Evolutionary conservation across 2,797 vertebrate genomes (phyloP), one percentile per base, ranked within the genome.

Genomic region (Amniataba percoides): DNA sequence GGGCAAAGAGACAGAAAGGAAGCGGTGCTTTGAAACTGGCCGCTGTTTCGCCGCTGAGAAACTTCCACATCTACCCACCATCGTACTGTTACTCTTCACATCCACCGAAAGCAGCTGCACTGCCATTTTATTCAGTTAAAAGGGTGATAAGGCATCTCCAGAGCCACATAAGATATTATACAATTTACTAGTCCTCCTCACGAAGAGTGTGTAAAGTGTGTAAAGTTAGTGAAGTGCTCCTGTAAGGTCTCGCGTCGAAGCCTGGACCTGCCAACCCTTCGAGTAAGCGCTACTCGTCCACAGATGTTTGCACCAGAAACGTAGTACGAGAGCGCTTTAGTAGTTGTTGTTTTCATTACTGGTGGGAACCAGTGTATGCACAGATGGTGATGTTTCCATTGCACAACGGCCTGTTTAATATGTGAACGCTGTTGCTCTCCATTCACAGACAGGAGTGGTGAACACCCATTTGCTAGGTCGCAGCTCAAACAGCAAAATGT

Each of bases 381-480:
- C 78, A 80, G 76, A 82, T 78, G 77, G 69, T 9, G 53, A 80
- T 68, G 46, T 64, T 72, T 68, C 52, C n/a, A 0, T 52, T n/a
- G 52, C 73, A 74, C 74, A 63, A 19, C 62, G 62, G 69, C 46
- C 69, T 80, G 58, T 81, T 77, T 42, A 42, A 70, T 67, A 61
- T 71, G 39, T 53, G 59, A 78, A 51, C 39, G 16, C 49, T 27
- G 53, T 1, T 13, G 42, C 21, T 18, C 52, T 72, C 39, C 45
- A 7, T 34, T 62, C 11, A 18, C 12, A 43, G 40, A 62, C 59
- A 52, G 58, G 23, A 18, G 39, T 39, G 42, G 42, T 66, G 65
- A 80, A 76, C 61, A 57, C 6, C 9, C 60, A 75, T 70, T 60
- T 77, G 77, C 11, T 15, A 23, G 31, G 40, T 39, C 49, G 23